Evolutionary conservation across 2,797 vertebrate genomes (phyloP), one percentile per base, ranked within the genome.

Genomic region (Chelon labrosus): DNA sequence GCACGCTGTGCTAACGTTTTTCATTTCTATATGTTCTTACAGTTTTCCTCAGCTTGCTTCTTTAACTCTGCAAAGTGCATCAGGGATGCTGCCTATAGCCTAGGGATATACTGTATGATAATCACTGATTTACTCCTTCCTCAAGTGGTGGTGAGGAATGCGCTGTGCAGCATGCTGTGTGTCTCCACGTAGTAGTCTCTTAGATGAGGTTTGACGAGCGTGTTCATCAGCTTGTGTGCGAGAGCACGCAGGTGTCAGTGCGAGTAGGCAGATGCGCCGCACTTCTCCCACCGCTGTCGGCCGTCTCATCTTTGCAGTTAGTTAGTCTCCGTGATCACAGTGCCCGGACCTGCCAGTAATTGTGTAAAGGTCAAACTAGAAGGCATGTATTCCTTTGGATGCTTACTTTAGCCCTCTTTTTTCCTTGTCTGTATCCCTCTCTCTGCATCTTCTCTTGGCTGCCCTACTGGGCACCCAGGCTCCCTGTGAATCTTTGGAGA

Each of bases 301-400:
- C 39, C 16, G 3, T 58, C 65, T 67, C 46, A 56, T 69, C 37
- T 57, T 49, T 64, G 39, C 51, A 67, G 58, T 75, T 71, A 78
- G 70, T 73, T 66, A 31, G 73, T 77, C 69, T 63, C 65, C 76
- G 75, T 79, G 80, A 85, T 88, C 76, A 63, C 17, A 27, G 52
- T n/a, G 11, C 47, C 13, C 27, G 49, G 68, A 79, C 70, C 68
- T 67, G 56, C 71, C 75, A 31, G 74, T 83, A 85, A 84, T 82
- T 84, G 73, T 79, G 69, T 66, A 60, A 84, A 88, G 88, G 90
- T 93, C 85, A 88, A 81, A 82, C 66, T 41, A 58, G 76, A 61
- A 46, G 86, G 71, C 78, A 57, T 77, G 51, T 65, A 37, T 80
- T 73, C 54, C 42, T 42, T 0, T 0, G 19, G 10, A 58, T 64